phyloP scores from a whole-genome alignment of 2,888 invertebrate genomes.

The Amblyteles armatorius region DNA sequence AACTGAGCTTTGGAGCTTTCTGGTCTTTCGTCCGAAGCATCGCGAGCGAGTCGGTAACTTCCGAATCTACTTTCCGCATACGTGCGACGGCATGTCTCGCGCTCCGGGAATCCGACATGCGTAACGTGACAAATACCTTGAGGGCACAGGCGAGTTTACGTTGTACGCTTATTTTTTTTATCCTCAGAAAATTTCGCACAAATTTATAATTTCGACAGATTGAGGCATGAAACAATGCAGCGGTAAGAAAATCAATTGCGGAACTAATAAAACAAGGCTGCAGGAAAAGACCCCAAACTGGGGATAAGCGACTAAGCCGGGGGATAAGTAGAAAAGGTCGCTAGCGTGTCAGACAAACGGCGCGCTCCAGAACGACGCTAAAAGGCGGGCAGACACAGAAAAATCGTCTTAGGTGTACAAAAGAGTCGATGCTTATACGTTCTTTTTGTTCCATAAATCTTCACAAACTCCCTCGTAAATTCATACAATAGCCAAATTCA shows the following conservation, averaged over 20 bases:
- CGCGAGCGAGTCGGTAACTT: slow-evolving; percentile 57
- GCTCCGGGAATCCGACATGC: neutral
- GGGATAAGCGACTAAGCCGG: slow-evolving; percentile 16
- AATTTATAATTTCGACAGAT: neutral
- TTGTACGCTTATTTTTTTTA: too few relatives aligned
- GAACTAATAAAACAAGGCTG: neutral
- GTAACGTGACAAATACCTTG: neutral
- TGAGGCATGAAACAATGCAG: neutral
- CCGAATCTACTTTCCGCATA: neutral
- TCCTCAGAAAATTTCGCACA: neutral
- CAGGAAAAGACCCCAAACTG: neutral
- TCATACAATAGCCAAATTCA: neutral
- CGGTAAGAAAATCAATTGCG: neutral
- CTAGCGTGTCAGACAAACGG: slow-evolving; percentile 21
- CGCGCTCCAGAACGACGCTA: neutral
- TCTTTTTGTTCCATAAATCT: neutral
- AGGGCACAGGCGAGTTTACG: too few relatives aligned
- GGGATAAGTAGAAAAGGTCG: slow-evolving; percentile 45
- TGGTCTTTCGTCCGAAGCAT: slow-evolving; percentile 39
- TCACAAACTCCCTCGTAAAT: neutral
- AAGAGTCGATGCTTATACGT: neutral
- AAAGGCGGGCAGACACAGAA: neutral
- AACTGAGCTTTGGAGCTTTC: slow-evolving; percentile 59
- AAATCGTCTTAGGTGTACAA: neutral
- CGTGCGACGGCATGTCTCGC: neutral